Conservation (phyloP, 2,797 vertebrate genomes). For the Dendrocincla fuliginosa region DNA sequence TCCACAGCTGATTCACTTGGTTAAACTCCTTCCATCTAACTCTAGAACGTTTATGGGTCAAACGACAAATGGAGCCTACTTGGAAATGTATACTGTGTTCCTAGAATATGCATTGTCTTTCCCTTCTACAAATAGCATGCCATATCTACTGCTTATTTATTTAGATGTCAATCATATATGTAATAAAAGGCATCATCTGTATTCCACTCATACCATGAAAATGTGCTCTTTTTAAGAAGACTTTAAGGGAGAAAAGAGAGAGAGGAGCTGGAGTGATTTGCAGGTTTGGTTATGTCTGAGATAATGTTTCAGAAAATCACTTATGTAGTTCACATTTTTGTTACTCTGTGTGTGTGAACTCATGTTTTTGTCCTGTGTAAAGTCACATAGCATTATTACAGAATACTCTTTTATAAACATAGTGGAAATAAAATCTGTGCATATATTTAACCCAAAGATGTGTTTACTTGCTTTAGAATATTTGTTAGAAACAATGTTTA, state of each 20-base stretch:
- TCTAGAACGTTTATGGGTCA: neutral
- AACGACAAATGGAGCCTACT: neutral
- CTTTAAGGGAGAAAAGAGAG: neutral
- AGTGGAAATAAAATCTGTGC: neutral
- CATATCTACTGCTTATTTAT: neutral
- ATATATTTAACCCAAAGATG: neutral
- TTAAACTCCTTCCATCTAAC: neutral
- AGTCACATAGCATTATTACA: neutral
- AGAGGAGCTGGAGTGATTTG: neutral
- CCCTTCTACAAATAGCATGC: neutral
- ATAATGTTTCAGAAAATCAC: neutral
- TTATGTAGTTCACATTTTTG: neutral
- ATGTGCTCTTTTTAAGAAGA: neutral
- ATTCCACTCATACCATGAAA: neutral
- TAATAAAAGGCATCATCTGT: neutral
- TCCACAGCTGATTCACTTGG: neutral
- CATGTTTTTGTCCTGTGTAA: neutral
- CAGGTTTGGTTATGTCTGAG: neutral
- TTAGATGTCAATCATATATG: neutral
- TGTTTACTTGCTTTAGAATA: constrained; percentile 1
- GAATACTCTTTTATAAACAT: neutral
- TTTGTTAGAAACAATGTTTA: neutral
- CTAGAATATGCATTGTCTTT: neutral
- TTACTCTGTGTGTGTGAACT: neutral
- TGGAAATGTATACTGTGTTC: neutral